These are phyloP conservation scores for Acronicta psi DNA, from an alignment of 2,888 invertebrate genomes.

Conservation along the genomic window DNA sequence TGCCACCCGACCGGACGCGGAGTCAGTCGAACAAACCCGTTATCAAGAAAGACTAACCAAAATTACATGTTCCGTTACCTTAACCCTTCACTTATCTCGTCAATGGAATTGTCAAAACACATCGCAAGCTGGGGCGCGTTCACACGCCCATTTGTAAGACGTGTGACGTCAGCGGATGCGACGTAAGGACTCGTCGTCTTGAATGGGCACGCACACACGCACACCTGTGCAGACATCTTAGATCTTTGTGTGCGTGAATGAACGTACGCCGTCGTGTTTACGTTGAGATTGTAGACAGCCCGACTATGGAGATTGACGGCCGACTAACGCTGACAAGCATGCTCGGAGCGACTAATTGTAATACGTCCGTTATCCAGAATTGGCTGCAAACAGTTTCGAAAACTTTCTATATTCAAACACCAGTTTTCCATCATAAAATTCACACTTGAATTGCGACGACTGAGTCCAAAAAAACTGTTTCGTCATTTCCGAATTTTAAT, in stretches of 20 bases:
- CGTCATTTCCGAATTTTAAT: conserved; percentile 87
- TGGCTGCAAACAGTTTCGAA: conserved; percentile 66
- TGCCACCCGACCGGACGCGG: conserved; percentile 46
- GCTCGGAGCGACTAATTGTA: conserved; percentile 75
- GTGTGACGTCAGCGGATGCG: conserved; percentile 82
- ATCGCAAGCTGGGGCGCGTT: conserved; percentile 73
- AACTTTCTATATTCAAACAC: conserved; percentile 70
- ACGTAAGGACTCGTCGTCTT: conserved; percentile 82
- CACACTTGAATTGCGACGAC: conserved; percentile 81
- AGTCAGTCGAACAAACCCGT: conserved; percentile 47
- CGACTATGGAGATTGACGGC: conserved; percentile 79
- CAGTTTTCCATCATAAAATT: conserved; percentile 72
- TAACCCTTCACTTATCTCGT: conserved; percentile 77
- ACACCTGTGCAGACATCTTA: conserved; percentile 58
- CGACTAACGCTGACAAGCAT: conserved; percentile 71
- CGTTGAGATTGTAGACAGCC: conserved; percentile 67
- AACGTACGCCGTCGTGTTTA: conserved; percentile 74
- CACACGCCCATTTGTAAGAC: conserved; percentile 84
- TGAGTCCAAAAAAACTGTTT: conserved; percentile 79
- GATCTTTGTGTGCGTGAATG: conserved; percentile 75
- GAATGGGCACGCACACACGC: conserved; percentile 82
- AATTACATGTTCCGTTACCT: conserved; percentile 70
- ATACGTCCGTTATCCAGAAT: conserved; percentile 74
- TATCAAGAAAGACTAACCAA: conserved; percentile 53
- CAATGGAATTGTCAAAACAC: conserved; percentile 77